A percentile compares a stretch with the other conserved stretches of the same genome.
These are phyloP conservation scores for Artemia sinica DNA, from an alignment of 2,888 invertebrate species.

Conservation along the genomic window DNA sequence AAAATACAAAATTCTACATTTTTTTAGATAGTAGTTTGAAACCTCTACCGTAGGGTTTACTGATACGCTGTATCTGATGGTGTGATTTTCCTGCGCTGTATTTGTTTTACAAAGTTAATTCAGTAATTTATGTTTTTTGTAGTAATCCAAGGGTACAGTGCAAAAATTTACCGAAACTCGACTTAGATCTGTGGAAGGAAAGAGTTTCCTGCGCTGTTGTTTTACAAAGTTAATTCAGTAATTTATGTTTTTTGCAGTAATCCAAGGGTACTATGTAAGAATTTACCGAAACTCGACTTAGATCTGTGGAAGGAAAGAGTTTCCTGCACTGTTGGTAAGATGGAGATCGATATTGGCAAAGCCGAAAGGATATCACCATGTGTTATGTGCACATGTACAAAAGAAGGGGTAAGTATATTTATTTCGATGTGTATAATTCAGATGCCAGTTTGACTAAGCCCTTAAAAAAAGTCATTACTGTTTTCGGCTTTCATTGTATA, in stretches of 20 bases:
- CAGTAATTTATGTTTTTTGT: not conserved
- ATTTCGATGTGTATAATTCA: not conserved
- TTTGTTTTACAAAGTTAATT: not conserved
- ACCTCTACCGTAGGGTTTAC: no score
- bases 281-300: constrained; percentile 31
- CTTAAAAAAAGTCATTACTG: constrained; percentile 14
- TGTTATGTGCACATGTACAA: constrained; percentile 37
- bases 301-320: constrained; percentile 33
- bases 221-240: not conserved
- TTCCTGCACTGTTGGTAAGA: constrained; percentile 33
- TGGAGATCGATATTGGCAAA: constrained; percentile 33
- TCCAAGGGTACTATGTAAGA: constrained; percentile 31
- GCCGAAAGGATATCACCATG: constrained; percentile 35
- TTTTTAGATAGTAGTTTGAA: no score
- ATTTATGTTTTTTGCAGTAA: constrained; percentile 27
- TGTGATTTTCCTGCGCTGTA: no score
- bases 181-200: constrained; percentile 33
- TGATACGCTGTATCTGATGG: no score
- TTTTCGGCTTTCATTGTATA: constrained; percentile 2
- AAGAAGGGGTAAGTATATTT: constrained; percentile 34
- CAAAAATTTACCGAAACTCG: constrained; percentile 29
- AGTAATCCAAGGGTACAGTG: constrained; percentile 33
- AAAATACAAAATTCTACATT: no score
- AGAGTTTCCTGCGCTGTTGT: no score
- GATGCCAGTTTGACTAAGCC: constrained; percentile 15